Conservation (phyloP, 2,113 vertebrate species). For the Lampris incognitus region DNA sequence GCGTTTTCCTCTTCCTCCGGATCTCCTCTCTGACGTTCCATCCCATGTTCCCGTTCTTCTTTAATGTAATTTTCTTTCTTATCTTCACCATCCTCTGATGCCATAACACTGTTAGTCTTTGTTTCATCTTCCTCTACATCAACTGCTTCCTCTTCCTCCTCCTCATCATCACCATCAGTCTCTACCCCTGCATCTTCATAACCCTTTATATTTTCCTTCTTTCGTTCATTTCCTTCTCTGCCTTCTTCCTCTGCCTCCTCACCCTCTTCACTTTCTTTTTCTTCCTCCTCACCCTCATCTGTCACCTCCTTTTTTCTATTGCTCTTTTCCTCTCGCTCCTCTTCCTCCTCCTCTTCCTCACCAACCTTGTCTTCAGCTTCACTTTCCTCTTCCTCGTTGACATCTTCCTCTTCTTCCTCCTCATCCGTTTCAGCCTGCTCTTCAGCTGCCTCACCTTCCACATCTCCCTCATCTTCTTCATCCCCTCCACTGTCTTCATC, state of each 20-base stretch:
- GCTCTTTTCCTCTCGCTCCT: conserved; percentile 14
- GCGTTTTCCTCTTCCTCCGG: conserved; percentile 7
- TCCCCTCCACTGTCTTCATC: too few species aligned
- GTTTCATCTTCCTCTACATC: too few species aligned
- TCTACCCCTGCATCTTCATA: too few species aligned
- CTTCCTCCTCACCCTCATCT: conserved; percentile 4
- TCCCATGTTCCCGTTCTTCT: too few species aligned
- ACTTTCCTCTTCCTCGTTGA: too few species aligned
- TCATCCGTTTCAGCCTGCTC: too few species aligned
- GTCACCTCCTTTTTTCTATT: neutral
- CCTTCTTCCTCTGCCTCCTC: neutral
- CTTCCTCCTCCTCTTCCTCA: conserved; percentile 4
- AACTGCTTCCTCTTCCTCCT: too few species aligned
- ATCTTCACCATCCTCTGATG: too few species aligned
- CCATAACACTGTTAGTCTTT: too few species aligned
- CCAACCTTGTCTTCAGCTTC: neutral
- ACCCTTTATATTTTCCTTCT: neutral
- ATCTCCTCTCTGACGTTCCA: too few species aligned
- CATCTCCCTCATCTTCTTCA: neutral
- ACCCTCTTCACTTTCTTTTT: conserved; percentile 9
- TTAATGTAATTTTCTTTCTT: too few species aligned
- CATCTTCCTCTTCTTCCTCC: neutral
- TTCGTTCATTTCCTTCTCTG: neutral
- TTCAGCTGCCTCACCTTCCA: neutral
- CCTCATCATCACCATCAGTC: too few species aligned